These are phyloP conservation scores for Lasioglossum leucozonium DNA, from an alignment of 2,888 invertebrate species.

Conservation along the genomic window DNA sequence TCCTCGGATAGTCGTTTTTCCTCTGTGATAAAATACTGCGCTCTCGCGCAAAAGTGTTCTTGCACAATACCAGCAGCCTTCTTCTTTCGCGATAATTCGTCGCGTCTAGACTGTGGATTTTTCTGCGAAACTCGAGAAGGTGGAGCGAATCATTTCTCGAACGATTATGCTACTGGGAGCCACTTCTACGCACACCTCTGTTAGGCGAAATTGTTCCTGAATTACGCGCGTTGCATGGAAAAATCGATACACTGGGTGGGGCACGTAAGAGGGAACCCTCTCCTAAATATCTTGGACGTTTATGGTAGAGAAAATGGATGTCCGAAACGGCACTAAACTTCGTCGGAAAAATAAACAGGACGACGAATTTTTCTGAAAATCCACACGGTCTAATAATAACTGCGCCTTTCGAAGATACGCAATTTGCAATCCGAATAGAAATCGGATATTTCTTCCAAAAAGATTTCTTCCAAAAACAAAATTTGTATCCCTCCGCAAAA, in stretches of 20 bases:
- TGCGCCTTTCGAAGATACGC: no score
- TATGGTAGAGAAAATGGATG: background rate
- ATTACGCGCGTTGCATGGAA: conserved; percentile 4
- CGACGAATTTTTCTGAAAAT: background rate
- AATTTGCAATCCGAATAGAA: no score
- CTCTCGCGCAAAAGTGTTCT: background rate
- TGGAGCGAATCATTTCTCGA: background rate
- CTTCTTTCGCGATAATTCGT: background rate
- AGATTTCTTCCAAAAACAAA: no score
- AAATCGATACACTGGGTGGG: background rate
- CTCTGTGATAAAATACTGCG: background rate
- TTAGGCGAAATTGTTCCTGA: background rate
- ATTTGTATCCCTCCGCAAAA: no score
- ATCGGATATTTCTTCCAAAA: no score
- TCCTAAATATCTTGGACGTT: background rate
- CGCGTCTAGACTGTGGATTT: background rate
- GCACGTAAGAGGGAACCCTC: background rate
- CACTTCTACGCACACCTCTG: background rate
- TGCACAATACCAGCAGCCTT: background rate
- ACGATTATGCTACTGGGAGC: no score
- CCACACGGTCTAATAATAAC: no score
- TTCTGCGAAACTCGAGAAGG: background rate
- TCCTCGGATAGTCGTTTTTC: background rate
- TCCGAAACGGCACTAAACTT: background rate
- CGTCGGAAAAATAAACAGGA: background rate